Percentiles rank a stretch among this genome's conserved stretches.
phyloP scores from a whole-genome alignment of 2,113 vertebrate genomes.

The Actenoides lindsayi region DNA sequence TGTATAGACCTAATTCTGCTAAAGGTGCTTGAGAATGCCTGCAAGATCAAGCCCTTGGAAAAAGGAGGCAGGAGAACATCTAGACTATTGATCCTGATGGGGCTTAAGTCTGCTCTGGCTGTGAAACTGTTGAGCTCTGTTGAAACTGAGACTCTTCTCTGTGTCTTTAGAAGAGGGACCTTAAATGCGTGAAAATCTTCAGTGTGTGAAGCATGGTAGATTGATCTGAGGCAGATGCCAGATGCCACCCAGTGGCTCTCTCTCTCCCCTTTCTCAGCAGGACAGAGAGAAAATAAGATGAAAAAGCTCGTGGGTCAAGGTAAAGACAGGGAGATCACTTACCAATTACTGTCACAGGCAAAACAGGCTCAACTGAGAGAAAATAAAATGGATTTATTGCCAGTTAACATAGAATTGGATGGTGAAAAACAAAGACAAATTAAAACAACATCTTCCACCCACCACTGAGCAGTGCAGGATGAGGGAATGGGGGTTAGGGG shows the following conservation, averaged over 20 bases:
- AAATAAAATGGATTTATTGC: neutral
- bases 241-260: neutral
- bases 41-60: neutral
- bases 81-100: neutral
- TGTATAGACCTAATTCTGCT: neutral
- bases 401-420: neutral
- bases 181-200: neutral
- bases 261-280: neutral
- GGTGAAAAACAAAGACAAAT: neutral
- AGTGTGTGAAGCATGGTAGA: neutral
- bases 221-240: neutral
- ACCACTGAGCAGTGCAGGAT: rapidly evolving
- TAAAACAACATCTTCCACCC: neutral
- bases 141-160: neutral
- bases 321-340: neutral
- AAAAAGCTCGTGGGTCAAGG: neutral
- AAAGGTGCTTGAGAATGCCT: neutral
- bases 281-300: neutral
- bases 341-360: rapidly evolving
- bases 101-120: neutral
- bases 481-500: rapidly evolving
- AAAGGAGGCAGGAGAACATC: neutral
- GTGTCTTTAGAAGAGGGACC: neutral
- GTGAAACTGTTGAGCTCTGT: neutral
- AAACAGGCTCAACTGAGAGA: neutral